Percentiles rank a stretch among this genome's conserved stretches.
These are phyloP conservation scores for Eurypyga helias DNA, from an alignment of 2,113 vertebrate genomes.

Conservation along the genomic window DNA sequence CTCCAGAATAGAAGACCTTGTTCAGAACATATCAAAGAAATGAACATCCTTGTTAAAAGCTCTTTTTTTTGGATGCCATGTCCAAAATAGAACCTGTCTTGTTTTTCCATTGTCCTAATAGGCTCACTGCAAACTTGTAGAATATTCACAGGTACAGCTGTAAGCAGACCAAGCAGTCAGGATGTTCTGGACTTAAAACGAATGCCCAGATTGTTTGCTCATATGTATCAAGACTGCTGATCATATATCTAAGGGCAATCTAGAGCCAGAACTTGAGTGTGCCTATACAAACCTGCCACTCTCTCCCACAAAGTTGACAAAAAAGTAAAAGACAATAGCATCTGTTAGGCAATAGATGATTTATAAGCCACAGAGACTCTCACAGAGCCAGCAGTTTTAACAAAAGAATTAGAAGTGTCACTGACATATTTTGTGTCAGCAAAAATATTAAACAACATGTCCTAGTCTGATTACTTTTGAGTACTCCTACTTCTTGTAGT, in stretches of 20 bases:
- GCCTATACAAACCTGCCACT: background rate
- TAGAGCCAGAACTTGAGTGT: background rate
- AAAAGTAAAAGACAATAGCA: background rate
- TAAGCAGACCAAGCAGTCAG: background rate
- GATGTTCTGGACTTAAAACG: background rate
- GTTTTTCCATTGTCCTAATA: background rate
- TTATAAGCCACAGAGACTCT: background rate
- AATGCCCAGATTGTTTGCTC: background rate
- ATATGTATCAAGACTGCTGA: fast-evolving
- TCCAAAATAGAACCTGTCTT: background rate
- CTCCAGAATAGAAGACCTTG: background rate
- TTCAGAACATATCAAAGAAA: background rate
- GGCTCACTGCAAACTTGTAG: background rate
- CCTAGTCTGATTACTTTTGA: background rate
- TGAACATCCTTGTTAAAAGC: background rate
- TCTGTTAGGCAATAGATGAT: background rate
- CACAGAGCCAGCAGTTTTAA: background rate
- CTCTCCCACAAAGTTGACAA: background rate
- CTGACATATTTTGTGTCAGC: background rate
- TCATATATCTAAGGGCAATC: background rate
- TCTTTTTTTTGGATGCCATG: background rate
- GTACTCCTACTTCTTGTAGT: background rate
- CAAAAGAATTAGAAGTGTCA: background rate
- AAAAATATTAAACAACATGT: background rate
- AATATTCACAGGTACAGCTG: background rate